Conservation (phyloP, 2,113 vertebrate genomes). For the Trematomus loennbergii region DNA sequence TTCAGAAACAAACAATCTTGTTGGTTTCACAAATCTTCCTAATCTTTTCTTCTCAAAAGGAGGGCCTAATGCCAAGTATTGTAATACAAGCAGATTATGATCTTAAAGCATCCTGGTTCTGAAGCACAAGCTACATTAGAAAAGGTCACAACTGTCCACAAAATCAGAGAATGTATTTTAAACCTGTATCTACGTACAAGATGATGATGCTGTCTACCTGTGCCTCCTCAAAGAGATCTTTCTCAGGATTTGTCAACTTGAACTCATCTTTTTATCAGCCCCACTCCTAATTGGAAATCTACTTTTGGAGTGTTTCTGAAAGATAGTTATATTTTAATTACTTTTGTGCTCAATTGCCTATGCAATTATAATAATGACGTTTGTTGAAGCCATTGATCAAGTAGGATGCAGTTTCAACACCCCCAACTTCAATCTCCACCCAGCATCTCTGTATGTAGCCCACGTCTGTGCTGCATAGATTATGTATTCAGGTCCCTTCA, state of each 20-base stretch:
- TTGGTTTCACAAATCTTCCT: too few species aligned
- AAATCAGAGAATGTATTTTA: background rate
- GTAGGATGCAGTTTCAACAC: background rate
- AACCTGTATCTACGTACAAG: background rate
- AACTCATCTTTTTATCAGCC: background rate
- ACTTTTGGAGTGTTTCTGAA: background rate
- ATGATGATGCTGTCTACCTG: background rate
- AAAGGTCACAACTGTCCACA: background rate
- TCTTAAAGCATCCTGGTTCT: background rate
- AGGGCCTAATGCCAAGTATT: too few species aligned
- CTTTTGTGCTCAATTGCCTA: background rate
- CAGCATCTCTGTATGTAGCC: background rate
- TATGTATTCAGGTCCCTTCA: constrained; percentile 28
- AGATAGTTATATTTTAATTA: background rate
- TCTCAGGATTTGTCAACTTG: background rate
- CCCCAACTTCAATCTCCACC: background rate
- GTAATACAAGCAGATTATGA: too few species aligned
- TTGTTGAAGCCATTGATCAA: background rate
- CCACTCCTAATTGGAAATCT: background rate
- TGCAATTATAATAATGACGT: background rate
- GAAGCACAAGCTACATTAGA: background rate
- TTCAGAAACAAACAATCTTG: too few species aligned
- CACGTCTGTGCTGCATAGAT: constrained; percentile 3
- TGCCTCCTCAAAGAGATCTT: background rate
- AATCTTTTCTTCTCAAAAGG: too few species aligned